phyloP scores from a whole-genome alignment of 2,888 invertebrate genomes.

The Drosophila anomelani region DNA sequence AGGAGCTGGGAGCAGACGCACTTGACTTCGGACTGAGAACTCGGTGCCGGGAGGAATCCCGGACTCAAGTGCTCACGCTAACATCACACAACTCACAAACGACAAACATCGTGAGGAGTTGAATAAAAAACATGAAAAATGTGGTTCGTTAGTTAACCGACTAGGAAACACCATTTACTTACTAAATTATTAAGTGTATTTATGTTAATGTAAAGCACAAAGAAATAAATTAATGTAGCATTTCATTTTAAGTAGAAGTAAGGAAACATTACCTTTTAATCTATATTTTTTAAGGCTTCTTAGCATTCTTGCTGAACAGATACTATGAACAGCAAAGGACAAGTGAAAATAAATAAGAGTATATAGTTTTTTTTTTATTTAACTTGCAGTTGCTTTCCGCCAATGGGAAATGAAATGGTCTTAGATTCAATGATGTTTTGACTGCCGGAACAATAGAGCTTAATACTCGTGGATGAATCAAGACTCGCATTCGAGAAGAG shows the following conservation, averaged over 20 bases:
- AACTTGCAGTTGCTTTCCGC: background rate
- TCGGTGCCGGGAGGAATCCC: constrained; percentile 45
- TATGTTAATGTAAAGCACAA: background rate
- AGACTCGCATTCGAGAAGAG: constrained; percentile 28
- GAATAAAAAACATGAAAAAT: constrained; percentile 12
- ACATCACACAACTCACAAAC: constrained; percentile 46
- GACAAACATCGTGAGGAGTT: constrained; percentile 42
- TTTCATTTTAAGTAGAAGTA: background rate
- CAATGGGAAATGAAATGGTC: constrained; percentile 19
- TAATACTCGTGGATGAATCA: constrained; percentile 38
- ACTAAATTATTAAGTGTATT: background rate
- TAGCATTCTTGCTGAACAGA: background rate
- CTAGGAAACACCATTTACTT: constrained; percentile 2
- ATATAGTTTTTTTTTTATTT: background rate
- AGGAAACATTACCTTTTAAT: background rate
- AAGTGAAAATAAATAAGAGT: background rate
- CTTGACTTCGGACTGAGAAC: constrained; percentile 52
- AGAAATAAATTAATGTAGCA: background rate
- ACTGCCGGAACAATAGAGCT: constrained; percentile 37
- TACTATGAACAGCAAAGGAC: background rate
- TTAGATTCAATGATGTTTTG: constrained; percentile 23
- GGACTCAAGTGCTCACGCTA: constrained; percentile 35
- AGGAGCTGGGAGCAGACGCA: constrained; percentile 34
- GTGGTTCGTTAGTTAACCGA: background rate
- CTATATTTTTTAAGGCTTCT: too few species aligned